Base-by-base conservation (phyloP, 2,888 invertebrate genomes). In the Platycheirus rosarum region DNA sequence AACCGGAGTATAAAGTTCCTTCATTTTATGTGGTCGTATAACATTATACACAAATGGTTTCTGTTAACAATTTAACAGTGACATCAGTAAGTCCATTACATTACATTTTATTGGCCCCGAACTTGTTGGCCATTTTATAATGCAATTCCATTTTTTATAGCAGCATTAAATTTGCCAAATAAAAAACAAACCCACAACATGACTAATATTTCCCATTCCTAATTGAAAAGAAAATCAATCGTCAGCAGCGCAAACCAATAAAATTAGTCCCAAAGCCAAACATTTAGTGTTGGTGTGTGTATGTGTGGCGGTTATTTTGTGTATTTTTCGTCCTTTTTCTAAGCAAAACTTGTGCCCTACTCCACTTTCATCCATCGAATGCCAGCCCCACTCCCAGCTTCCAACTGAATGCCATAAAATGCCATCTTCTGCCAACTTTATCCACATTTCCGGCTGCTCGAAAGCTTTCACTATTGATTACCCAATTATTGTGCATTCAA, bases 151-250 rank as follows among this genome's bases (percentile, higher is more conserved):
- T 60, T 44, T 60, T 60, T 60, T 44, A 44, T n/a, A 13, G 3
- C 26, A 9, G 1, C 26, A 44, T 60, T 29, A 60, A 60, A 29
- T 29, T 60, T 32, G 8, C 44, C 60, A 44, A 44, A 26, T 13
- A 48, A 6, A 48, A 11, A 44, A 44, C 2, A 2, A 37, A 57
- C 23, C 3, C 1, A 13, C 9, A 32, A 53, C 35, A 40, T 26
- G 23, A 23, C 23, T 23, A 13, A 23, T 20, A 4, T 23, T 48
- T 13, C 11, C 4, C 3, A 35, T 16, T 29, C 29, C 18, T 60
- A 60, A 44, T 60, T 60, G 42, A 60, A 60, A 60, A 60, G 44
- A 60, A 60, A 60, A 60, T 60, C 60, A 60, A 60, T 60, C 29
- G 60, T 60, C 60, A 60, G 60, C 60, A 20, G 60, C 60, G 29